Base-by-base conservation (phyloP, 1,140 invertebrate genomes). In the Camponotus pennsylvanicus region DNA sequence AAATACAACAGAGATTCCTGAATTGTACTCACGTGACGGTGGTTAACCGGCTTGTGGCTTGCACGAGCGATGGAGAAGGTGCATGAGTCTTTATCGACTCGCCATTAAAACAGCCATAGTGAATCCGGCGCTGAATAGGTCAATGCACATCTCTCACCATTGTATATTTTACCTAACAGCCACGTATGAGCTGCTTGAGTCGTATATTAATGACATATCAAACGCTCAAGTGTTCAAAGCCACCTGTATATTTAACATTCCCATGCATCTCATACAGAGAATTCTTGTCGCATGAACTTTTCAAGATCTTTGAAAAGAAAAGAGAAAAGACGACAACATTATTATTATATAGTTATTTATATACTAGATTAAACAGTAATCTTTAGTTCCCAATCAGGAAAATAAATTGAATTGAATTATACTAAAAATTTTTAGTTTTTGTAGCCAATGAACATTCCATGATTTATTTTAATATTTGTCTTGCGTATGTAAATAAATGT, bases 111-210 rank as follows among this genome's bases (percentile, higher is more conserved):
- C 89, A 91, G n/a, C 86, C 70, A 71, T 70, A 34, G 83, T 84
- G 79, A 90, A 92, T 92, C 90, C 85, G 66, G 45, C 73, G 90
- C 73, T 86, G 90, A 92, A 92, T 92, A 92, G 91, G 91, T 92
- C 91, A 92, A 91, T 91, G 86, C 82, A 86, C 88, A 87, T 88
- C 90, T 91, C 87, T 88, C 86, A 90, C 86, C 75, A 86, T 86
- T 90, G 67, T 88, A 64, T 32, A 78, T 59, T 76, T 84, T 80
- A 77, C 75, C 49, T 78, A 49, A 27, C 9, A 66, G 45, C 11
- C 55, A 49, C 73, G 70, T 49, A 49, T 64, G 55, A 78, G 45
- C 34, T 52, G 15, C 49, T 77, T 45, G 75, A 64, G 34, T 67
- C 27, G 27, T 59, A 63, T 78, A 87, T 87, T 86, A 87, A 87